Conservation (phyloP, 2,113 vertebrate species). For the Melanotaenia duboulayi region DNA sequence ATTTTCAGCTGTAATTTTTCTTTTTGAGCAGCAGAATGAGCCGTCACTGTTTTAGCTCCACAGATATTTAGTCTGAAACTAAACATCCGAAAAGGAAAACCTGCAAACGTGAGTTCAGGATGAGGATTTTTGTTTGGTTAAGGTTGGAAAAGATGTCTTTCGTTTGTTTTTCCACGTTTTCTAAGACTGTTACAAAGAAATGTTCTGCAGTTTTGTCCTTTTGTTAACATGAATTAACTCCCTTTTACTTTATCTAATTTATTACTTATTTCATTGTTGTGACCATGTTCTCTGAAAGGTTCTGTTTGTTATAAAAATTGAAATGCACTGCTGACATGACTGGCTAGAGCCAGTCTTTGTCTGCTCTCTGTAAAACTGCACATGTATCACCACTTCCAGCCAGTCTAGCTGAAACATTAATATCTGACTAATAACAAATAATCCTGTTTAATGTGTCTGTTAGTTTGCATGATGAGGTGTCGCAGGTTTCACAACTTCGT, state of each 20-base stretch:
- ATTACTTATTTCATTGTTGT: slow-evolving; percentile 57
- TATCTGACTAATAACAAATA: slow-evolving; percentile 36
- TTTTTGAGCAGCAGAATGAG: too few relatives aligned
- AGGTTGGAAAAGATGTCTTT: not conserved
- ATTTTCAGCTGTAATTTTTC: too few relatives aligned
- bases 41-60: too few relatives aligned
- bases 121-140: too few relatives aligned
- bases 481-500: slow-evolving; percentile 17
- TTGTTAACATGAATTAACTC: slow-evolving; percentile 35
- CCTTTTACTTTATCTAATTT: slow-evolving; percentile 44
- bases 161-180: not conserved
- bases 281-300: slow-evolving; percentile 15
- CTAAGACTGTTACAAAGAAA: slow-evolving; percentile 3
- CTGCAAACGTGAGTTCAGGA: too few relatives aligned
- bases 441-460: slow-evolving; percentile 36
- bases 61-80: too few relatives aligned
- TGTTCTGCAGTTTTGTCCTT: slow-evolving; percentile 16
- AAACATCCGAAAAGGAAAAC: too few relatives aligned
- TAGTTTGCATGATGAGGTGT: slow-evolving; percentile 27
- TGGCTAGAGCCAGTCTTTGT: not conserved
- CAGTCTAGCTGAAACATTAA: slow-evolving; percentile 21
- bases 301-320: slow-evolving; percentile 13
- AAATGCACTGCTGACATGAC: slow-evolving; percentile 32
- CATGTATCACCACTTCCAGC: slow-evolving; percentile 14
- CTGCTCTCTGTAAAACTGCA: slow-evolving; percentile 30